Evolutionary conservation across 2,888 invertebrate species (phyloP).

Genomic region (Drosophila birchii): DNA sequence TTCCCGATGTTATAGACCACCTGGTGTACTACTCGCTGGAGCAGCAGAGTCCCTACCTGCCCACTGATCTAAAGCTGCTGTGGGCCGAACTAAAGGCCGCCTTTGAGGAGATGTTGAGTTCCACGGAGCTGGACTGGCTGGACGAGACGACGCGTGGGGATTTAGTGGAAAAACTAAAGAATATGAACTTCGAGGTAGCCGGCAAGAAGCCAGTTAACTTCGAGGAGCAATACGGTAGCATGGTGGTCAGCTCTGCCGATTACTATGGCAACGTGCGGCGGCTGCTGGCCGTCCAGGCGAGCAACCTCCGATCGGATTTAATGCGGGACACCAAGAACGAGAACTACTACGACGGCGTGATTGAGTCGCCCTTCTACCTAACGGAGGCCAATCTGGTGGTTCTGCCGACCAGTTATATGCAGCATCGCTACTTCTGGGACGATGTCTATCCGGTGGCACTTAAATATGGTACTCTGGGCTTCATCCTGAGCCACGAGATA

Average conservation of each 20-base stretch:
- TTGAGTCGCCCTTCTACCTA: conserved; percentile 69
- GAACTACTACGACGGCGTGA: conserved; percentile 49
- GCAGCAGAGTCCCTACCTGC: conserved; percentile 56
- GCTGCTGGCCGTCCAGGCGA: conserved; percentile 62
- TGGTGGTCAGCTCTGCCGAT: conserved; percentile 69
- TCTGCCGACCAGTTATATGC: conserved; percentile 73
- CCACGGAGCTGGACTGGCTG: conserved; percentile 62
- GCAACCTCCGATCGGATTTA: conserved; percentile 58
- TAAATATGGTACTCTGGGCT: conserved; percentile 80
- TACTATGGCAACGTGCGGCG: conserved; percentile 77
- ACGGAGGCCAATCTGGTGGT: conserved; percentile 71
- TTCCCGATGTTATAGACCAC: conserved; percentile 78
- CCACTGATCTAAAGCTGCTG: conserved; percentile 60
- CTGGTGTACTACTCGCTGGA: conserved; percentile 68
- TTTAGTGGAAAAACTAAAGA: conserved; percentile 70
- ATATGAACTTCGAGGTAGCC: conserved; percentile 72
- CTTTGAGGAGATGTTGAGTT: conserved; percentile 62
- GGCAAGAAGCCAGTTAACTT: conserved; percentile 64
- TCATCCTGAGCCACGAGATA: conserved; percentile 80
- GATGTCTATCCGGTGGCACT: conserved; percentile 76
- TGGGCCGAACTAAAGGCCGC: conserved; percentile 74
- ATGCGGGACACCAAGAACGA: conserved; percentile 50
- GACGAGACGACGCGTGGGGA: conserved; percentile 60
- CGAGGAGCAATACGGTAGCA: conserved; percentile 57
- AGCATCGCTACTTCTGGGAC: conserved; percentile 81